Evolutionary conservation across 2,113 vertebrate genomes (phyloP).

Genomic region (Benitochromis conjunctus): DNA sequence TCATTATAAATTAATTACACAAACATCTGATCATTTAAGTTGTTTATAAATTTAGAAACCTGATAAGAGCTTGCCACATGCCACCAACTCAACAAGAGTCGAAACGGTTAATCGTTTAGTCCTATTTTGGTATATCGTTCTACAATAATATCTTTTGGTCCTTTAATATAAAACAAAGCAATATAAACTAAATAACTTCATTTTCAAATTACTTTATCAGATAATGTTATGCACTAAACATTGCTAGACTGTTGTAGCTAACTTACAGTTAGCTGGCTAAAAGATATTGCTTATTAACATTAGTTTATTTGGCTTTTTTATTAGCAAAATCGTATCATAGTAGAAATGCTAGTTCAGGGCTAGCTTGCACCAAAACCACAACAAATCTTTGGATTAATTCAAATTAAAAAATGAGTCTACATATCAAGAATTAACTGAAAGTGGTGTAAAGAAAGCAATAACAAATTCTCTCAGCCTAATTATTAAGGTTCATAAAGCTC

Average conservation of each 20-base stretch:
- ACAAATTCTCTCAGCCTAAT: not conserved
- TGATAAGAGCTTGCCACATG: not conserved
- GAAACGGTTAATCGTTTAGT: not conserved
- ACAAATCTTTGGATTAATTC: not conserved
- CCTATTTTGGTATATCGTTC: not conserved
- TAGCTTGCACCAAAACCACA: not conserved
- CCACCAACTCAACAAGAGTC: not conserved
- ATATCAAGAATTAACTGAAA: not conserved
- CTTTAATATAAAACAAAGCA: not conserved
- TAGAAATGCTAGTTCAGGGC: not conserved
- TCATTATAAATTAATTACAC: not conserved
- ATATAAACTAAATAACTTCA: not conserved
- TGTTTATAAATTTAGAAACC: not conserved
- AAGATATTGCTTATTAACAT: not conserved
- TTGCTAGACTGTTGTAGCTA: not conserved
- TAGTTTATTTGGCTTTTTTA: not conserved
- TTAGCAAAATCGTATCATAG: not conserved
- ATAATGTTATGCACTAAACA: not conserved
- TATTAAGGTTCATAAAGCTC: not conserved
- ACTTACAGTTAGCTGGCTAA: not conserved
- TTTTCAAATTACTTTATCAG: not conserved
- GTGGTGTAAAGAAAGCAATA: not conserved
- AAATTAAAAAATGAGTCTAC: not conserved
- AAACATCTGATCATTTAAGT: not conserved
- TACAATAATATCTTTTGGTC: not conserved